These are phyloP conservation scores for Epistrophe grossulariae DNA, from an alignment of 2,888 invertebrate species.

Conservation along the genomic window DNA sequence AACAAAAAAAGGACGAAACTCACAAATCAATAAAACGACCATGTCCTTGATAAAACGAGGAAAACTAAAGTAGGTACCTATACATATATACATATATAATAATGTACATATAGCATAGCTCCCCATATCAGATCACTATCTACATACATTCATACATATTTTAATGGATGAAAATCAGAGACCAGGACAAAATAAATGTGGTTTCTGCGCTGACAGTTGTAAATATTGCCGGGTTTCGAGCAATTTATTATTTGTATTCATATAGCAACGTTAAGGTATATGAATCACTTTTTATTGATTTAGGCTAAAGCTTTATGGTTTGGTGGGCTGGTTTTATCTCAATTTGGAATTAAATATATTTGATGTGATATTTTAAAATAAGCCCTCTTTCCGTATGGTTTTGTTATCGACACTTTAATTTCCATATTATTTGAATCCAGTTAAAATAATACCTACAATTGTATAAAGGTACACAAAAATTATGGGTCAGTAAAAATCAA, in stretches of 20 bases:
- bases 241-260: slow-evolving; percentile 70
- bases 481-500: too few species aligned
- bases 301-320: neutral
- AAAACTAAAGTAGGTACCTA: slow-evolving; percentile 16
- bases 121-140: slow-evolving; percentile 1
- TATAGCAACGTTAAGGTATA: slow-evolving; percentile 15
- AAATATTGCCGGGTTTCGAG: slow-evolving; percentile 61
- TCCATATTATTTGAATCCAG: neutral
- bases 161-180: slow-evolving; percentile 49
- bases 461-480: too few species aligned
- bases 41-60: slow-evolving; percentile 54
- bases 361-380: neutral
- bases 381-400: neutral
- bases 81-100: too few species aligned
- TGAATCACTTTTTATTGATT: slow-evolving; percentile 70
- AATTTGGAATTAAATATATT: neutral
- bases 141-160: neutral
- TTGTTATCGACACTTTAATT: neutral
- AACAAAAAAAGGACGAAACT: slow-evolving; percentile 10
- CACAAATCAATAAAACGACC: slow-evolving; percentile 57
- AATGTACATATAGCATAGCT: neutral
- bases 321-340: neutral
- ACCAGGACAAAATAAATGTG: slow-evolving; percentile 58
- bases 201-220: slow-evolving; percentile 43
- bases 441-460: too few species aligned